Evolutionary conservation across 2,113 vertebrate species (phyloP).

Genomic region (Barbus barbus): DNA sequence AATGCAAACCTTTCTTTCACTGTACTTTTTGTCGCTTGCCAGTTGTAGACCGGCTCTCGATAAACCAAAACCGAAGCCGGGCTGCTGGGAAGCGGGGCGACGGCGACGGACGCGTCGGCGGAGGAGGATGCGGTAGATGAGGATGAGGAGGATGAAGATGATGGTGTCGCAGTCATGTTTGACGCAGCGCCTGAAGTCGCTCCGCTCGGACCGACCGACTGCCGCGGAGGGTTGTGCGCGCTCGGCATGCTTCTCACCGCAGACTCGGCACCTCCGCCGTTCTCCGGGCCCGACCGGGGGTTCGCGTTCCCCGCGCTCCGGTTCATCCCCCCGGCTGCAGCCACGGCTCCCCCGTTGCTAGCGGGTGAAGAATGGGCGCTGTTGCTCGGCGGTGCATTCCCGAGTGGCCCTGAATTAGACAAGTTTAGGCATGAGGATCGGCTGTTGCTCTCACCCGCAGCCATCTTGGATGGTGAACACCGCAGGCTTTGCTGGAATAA

Average conservation of each 20-base stretch:
- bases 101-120: constrained; percentile 60
- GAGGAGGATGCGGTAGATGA: constrained; percentile 47
- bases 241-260: constrained; percentile 55
- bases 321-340: constrained; percentile 39
- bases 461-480: constrained; percentile 78
- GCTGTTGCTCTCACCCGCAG: constrained; percentile 76
- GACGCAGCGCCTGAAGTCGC: constrained; percentile 53
- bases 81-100: constrained; percentile 63
- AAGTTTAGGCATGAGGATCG: constrained; percentile 63
- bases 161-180: constrained; percentile 55
- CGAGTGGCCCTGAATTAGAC: constrained; percentile 61
- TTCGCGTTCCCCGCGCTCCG: constrained; percentile 58
- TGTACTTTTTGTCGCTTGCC: constrained; percentile 87
- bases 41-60: constrained; percentile 84
- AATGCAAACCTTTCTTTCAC: constrained; percentile 87
- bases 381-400: constrained; percentile 62
- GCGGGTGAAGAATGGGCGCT: constrained; percentile 61
- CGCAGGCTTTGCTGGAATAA: constrained; percentile 60
- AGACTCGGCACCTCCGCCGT: constrained; percentile 58
- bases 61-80: constrained; percentile 71
- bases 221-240: constrained; percentile 56
- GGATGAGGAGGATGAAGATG: constrained; percentile 44
- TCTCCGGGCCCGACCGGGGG: constrained; percentile 64
- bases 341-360: constrained; percentile 63
- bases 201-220: constrained; percentile 53